A percentile compares a stretch with the other conserved stretches of the same genome.
Conservation (phyloP, 2,888 invertebrate species). For the Pecten maximus region DNA sequence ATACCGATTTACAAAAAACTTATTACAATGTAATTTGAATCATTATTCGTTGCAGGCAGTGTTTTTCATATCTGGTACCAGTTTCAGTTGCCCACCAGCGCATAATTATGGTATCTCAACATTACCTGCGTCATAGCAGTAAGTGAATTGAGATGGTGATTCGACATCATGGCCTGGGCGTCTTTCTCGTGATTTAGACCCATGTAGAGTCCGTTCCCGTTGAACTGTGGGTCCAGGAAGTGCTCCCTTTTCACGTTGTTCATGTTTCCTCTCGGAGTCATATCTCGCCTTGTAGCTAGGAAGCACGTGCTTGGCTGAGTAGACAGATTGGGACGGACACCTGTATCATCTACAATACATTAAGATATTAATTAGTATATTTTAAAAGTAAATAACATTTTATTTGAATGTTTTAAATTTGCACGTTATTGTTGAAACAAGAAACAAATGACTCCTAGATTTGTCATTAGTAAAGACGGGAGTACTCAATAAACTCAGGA, state of each 20-base stretch:
- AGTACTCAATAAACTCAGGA: too few relatives aligned
- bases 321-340: conserved; percentile 71
- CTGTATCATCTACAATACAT: conserved; percentile 70
- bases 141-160: conserved; percentile 54
- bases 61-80: too few relatives aligned
- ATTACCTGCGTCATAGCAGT: conserved; percentile 66
- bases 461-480: too few relatives aligned
- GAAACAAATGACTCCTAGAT: too few relatives aligned
- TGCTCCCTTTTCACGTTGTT: conserved; percentile 60
- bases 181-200: conserved; percentile 56
- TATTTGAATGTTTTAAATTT: too few relatives aligned
- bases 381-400: background rate
- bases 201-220: conserved; percentile 56
- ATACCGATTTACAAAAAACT: too few relatives aligned
- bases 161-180: conserved; percentile 49
- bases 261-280: conserved; percentile 45
- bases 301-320: conserved; percentile 78
- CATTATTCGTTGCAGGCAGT: too few relatives aligned
- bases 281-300: conserved; percentile 67
- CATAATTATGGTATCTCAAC: too few relatives aligned
- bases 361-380: background rate
- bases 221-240: conserved; percentile 58
- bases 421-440: too few relatives aligned
- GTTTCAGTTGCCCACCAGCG: too few relatives aligned
- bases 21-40: too few relatives aligned